These are phyloP conservation scores for Drosophila hamatofila DNA, from an alignment of 2,888 invertebrate species.

Conservation along the genomic window DNA sequence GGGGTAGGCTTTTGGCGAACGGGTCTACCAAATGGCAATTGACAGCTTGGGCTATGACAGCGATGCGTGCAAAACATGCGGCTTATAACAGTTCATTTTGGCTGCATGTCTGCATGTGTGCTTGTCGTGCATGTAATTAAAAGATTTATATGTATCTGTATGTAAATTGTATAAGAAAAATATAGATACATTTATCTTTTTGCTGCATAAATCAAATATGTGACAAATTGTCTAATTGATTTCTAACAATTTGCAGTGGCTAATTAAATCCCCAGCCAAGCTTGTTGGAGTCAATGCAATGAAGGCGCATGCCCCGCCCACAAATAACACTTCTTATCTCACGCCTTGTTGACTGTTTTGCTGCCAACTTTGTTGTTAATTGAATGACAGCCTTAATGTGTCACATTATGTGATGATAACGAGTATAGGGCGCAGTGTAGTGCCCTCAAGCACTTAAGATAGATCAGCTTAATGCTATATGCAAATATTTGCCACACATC, in stretches of 20 bases:
- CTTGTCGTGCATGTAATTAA: constrained; percentile 59
- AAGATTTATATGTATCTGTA: constrained; percentile 38
- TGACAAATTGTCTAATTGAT: constrained; percentile 62
- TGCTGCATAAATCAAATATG: constrained; percentile 63
- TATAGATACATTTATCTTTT: constrained; percentile 16
- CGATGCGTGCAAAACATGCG: constrained; percentile 65
- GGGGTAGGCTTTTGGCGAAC: constrained; percentile 43
- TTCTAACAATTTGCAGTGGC: constrained; percentile 41
- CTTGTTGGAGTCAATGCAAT: constrained; percentile 2
- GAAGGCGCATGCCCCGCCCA: constrained; percentile 25
- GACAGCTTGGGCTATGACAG: constrained; percentile 54
- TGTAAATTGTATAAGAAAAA: constrained; percentile 10
- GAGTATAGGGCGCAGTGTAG: constrained; percentile 15
- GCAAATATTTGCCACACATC: constrained; percentile 64
- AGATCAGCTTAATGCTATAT: constrained; percentile 45
- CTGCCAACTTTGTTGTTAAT: constrained; percentile 40
- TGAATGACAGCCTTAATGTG: constrained; percentile 63
- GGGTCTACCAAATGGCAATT: constrained; percentile 62
- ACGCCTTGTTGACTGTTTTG: constrained; percentile 62
- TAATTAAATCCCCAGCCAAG: constrained; percentile 27
- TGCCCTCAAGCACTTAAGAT: constrained; percentile 21
- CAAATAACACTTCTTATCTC: constrained; percentile 46
- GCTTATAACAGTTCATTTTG: constrained; percentile 75
- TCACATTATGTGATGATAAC: constrained; percentile 56
- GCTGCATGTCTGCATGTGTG: constrained; percentile 37